These are phyloP conservation scores for Pongo abelii DNA, from an alignment of 2,113 vertebrate genomes.

Conservation along the genomic window DNA sequence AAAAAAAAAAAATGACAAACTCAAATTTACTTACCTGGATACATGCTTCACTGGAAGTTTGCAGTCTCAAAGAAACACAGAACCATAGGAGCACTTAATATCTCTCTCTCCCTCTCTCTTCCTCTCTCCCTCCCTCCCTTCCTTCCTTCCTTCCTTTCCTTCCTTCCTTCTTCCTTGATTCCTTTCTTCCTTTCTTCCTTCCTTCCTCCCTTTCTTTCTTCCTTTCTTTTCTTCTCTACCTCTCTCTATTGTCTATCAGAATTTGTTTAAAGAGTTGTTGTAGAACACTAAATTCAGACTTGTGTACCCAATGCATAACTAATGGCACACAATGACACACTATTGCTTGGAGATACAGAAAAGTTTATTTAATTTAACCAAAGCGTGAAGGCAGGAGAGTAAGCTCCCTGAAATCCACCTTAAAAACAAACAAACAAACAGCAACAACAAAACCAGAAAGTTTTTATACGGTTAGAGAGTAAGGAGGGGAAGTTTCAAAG, in stretches of 20 bases:
- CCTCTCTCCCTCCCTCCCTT: accelerated
- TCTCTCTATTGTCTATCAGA: not conserved
- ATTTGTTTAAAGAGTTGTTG: not conserved
- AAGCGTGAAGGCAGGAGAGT: not conserved
- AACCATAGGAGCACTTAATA: accelerated
- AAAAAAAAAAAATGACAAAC: too few relatives aligned
- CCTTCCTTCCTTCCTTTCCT: not conserved
- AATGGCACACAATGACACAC: not conserved
- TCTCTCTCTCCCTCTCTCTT: not conserved
- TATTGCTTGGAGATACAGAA: not conserved
- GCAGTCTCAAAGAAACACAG: not conserved
- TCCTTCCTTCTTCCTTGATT: accelerated
- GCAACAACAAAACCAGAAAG: not conserved
- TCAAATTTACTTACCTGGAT: not conserved
- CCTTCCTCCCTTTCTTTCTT: not conserved
- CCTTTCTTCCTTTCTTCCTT: not conserved
- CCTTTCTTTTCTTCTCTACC: not conserved
- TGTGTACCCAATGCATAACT: not conserved
- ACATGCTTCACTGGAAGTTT: not conserved
- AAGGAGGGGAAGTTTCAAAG: not conserved
- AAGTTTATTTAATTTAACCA: not conserved
- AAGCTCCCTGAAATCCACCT: not conserved
- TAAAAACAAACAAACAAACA: too few relatives aligned
- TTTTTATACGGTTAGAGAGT: not conserved
- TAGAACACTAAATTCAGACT: not conserved